Conservation (phyloP, 1,140 invertebrate genomes). For the Lepidurus packardi region DNA sequence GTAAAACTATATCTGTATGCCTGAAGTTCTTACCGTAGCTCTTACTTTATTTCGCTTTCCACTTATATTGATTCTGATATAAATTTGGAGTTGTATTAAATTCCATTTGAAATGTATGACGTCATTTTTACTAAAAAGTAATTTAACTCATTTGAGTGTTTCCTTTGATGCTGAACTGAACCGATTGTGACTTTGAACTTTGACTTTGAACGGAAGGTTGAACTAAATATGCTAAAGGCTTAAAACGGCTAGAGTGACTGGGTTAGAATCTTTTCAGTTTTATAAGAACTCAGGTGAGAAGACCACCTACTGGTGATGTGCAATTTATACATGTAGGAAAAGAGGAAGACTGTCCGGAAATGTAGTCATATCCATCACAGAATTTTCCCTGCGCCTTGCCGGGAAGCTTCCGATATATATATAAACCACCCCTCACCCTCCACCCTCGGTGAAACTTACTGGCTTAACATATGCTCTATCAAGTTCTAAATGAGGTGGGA, state of each 20-base stretch:
- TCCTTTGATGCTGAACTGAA: no score
- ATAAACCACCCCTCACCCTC: not conserved
- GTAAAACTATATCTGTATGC: no score
- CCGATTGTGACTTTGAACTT: no score
- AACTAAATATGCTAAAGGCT: no score
- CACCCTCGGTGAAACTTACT: not conserved
- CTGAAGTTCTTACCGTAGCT: no score
- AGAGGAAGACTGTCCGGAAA: not conserved
- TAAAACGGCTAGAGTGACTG: not conserved
- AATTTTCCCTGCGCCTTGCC: not conserved
- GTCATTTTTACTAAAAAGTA: no score
- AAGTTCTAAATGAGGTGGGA: not conserved
- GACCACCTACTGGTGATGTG: not conserved
- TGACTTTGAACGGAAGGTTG: no score
- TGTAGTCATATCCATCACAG: conserved; percentile 8
- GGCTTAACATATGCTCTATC: not conserved
- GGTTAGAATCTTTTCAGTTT: not conserved
- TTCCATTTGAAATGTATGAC: no score
- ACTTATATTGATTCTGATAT: no score
- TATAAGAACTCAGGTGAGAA: not conserved
- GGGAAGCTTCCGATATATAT: not conserved
- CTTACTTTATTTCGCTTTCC: no score
- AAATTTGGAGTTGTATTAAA: no score
- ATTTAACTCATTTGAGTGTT: no score
- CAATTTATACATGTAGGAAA: not conserved